phyloP scores from a whole-genome alignment of 2,113 vertebrate species.

The Lycocorax pyrrhopterus region DNA sequence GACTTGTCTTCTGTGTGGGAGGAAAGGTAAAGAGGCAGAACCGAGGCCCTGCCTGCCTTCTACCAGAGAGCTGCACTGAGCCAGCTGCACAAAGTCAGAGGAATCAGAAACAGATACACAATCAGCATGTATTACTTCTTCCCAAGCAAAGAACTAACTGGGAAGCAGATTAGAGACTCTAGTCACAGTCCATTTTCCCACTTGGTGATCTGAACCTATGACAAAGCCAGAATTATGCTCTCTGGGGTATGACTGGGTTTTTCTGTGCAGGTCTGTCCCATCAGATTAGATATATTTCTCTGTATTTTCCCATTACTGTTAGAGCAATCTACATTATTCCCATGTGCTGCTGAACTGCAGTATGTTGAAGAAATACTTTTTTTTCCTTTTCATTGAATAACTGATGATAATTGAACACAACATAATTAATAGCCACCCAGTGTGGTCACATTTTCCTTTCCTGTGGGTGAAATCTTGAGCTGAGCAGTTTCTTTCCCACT shows the following conservation, averaged over 20 bases:
- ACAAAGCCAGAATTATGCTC: neutral
- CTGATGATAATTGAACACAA: conserved; percentile 40
- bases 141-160: neutral
- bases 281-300: conserved; percentile 41
- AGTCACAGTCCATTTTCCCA: neutral
- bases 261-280: conserved; percentile 21
- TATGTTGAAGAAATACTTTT: neutral
- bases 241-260: neutral
- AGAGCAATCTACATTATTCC: conserved; percentile 32
- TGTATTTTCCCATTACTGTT: neutral
- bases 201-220: neutral
- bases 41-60: neutral
- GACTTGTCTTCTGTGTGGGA: fast-evolving
- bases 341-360: neutral
- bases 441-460: conserved; percentile 47
- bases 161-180: neutral
- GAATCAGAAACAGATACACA: neutral
- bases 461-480: conserved; percentile 30
- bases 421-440: conserved; percentile 28
- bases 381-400: neutral
- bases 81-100: neutral
- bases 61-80: neutral
- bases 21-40: neutral
- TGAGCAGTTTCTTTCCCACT: conserved; percentile 33
- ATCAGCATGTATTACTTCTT: neutral